These are phyloP conservation scores for Manis crassicaudata DNA, from an alignment of 2,797 vertebrate genomes.

Conservation along the genomic window DNA sequence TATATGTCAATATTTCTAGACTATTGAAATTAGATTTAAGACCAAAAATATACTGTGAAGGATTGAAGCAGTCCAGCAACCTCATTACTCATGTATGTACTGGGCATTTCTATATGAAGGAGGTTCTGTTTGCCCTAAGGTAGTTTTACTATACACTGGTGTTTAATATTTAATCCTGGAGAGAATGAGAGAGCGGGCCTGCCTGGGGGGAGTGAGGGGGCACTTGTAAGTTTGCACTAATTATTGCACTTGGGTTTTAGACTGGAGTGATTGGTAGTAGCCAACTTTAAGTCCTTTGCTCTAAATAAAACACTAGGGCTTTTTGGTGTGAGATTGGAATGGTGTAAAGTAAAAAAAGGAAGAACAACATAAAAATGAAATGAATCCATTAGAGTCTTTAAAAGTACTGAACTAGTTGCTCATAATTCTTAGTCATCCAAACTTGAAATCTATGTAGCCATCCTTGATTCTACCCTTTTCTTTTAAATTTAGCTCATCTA, in stretches of 20 bases:
- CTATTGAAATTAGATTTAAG: constrained; percentile 82
- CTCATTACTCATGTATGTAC: not conserved
- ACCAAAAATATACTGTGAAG: constrained; percentile 73
- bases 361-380: not conserved
- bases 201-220: not conserved
- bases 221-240: not conserved
- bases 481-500: not conserved
- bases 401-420: not conserved
- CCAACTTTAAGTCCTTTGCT: not conserved
- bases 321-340: not conserved
- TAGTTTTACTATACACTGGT: not conserved
- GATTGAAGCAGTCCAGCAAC: not conserved
- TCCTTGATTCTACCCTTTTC: not conserved
- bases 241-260: not conserved
- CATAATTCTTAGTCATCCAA: not conserved
- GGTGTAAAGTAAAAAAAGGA: not conserved
- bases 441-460: not conserved
- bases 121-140: constrained; percentile 8
- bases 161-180: constrained; percentile 32
- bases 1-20: constrained; percentile 65
- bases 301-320: constrained; percentile 28
- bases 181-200: not conserved
- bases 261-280: constrained; percentile 1
- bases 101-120: not conserved
- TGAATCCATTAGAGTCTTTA: not conserved